Evolutionary conservation across 2,888 invertebrate genomes (phyloP).

Genomic region (Dusona sp.): DNA sequence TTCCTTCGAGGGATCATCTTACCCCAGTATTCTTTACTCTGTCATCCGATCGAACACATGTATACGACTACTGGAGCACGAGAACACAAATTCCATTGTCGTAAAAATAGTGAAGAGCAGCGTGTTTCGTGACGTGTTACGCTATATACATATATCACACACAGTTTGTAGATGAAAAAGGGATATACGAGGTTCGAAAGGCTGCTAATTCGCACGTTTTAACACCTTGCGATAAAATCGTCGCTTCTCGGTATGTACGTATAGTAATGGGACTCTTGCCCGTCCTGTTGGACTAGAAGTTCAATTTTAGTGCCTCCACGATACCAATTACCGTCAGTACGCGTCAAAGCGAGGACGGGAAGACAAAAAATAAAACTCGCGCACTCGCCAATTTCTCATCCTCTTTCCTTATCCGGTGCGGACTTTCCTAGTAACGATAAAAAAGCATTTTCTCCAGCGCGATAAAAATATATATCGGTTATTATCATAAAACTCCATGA

Average conservation of each 20-base stretch:
- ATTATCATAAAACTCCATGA: slow-evolving; percentile 49
- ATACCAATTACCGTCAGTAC: slow-evolving; percentile 66
- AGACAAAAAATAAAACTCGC: slow-evolving; percentile 43
- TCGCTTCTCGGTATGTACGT: slow-evolving; percentile 29
- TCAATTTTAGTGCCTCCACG: slow-evolving; percentile 62
- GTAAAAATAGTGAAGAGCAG: slow-evolving; percentile 77
- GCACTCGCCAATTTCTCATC: slow-evolving; percentile 31
- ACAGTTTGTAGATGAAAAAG: slow-evolving; percentile 20
- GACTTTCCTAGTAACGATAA: slow-evolving; percentile 53
- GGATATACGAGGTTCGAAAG: slow-evolving; percentile 51
- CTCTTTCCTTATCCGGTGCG: background rate
- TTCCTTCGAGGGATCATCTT: background rate
- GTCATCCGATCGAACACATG: slow-evolving; percentile 13
- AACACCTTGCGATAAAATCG: slow-evolving; percentile 63
- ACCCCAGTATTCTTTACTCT: background rate
- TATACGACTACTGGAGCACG: slow-evolving; percentile 65
- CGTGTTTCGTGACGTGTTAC: background rate
- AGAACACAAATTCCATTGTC: slow-evolving; percentile 80
- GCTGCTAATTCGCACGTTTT: slow-evolving; percentile 66
- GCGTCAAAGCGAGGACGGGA: slow-evolving; percentile 45
- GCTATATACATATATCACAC: background rate
- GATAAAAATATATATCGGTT: slow-evolving; percentile 45
- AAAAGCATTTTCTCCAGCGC: slow-evolving; percentile 39
- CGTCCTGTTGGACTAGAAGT: slow-evolving; percentile 30
- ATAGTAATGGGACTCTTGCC: slow-evolving; percentile 8